Evolutionary conservation across 2,797 vertebrate genomes (phyloP).

Genomic region (Pseudochirops corinnae): DNA sequence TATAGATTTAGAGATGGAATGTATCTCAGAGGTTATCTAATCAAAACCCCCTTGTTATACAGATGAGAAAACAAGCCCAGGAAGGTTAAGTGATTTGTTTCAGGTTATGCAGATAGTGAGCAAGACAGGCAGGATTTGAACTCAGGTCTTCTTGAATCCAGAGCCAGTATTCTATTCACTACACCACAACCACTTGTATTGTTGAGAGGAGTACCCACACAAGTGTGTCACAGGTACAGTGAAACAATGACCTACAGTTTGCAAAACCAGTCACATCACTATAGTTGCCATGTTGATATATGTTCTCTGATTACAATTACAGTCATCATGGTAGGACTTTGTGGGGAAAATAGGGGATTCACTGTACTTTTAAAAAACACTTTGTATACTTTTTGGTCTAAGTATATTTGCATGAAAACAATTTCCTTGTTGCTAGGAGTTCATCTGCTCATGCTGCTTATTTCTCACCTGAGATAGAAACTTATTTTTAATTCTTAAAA

Average conservation of each 20-base stretch:
- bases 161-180: neutral
- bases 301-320: constrained; percentile 1
- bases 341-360: constrained; percentile 32
- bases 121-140: neutral
- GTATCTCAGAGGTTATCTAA: neutral
- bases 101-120: neutral
- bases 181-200: neutral
- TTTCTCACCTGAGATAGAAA: constrained; percentile 66
- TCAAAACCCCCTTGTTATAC: neutral
- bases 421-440: constrained; percentile 55
- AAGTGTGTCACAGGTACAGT: neutral
- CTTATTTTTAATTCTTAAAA: constrained; percentile 62
- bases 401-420: constrained; percentile 59
- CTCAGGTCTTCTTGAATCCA: neutral
- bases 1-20: neutral
- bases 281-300: neutral
- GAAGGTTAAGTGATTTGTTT: neutral
- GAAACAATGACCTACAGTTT: neutral
- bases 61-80: neutral
- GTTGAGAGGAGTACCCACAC: neutral
- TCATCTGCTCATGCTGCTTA: constrained; percentile 53
- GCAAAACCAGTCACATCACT: neutral
- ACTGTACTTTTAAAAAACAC: neutral
- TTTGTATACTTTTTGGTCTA: constrained; percentile 37
- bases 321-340: neutral